Evolutionary conservation across 2,888 invertebrate species (phyloP).

Genomic region (Patella depressa): DNA sequence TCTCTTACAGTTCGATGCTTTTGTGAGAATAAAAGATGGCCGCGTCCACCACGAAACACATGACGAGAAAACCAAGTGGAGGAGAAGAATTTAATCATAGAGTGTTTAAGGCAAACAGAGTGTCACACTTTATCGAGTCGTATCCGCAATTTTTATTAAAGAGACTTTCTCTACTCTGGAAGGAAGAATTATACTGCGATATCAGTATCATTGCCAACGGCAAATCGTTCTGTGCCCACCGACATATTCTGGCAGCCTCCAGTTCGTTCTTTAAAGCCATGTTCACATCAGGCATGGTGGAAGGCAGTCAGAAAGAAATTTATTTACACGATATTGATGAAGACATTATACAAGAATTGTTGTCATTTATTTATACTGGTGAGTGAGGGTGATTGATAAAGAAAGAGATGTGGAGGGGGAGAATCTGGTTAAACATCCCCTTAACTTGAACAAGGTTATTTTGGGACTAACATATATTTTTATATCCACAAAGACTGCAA

Average conservation of each 20-base stretch:
- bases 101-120: not conserved
- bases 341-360: slow-evolving; percentile 81
- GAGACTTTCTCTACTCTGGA: slow-evolving; percentile 31
- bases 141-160: slow-evolving; percentile 16
- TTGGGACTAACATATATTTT: too few species aligned
- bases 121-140: not conserved
- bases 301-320: slow-evolving; percentile 85
- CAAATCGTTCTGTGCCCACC: slow-evolving; percentile 77
- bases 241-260: slow-evolving; percentile 87
- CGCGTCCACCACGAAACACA: not conserved
- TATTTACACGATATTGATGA: slow-evolving; percentile 79
- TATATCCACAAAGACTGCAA: too few species aligned
- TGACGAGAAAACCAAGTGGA: not conserved
- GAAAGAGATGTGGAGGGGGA: too few species aligned
- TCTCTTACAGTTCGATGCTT: not conserved
- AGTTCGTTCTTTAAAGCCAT: slow-evolving; percentile 95
- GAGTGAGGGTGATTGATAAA: slow-evolving; percentile 41
- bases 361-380: slow-evolving; percentile 92
- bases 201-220: slow-evolving; percentile 46
- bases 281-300: slow-evolving; percentile 88
- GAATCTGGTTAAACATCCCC: too few species aligned
- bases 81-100: not conserved
- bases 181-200: slow-evolving; percentile 52
- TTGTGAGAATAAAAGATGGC: not conserved
- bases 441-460: too few species aligned